Conservation (phyloP, 2,113 vertebrate species). For the Semnornis frantzii region DNA sequence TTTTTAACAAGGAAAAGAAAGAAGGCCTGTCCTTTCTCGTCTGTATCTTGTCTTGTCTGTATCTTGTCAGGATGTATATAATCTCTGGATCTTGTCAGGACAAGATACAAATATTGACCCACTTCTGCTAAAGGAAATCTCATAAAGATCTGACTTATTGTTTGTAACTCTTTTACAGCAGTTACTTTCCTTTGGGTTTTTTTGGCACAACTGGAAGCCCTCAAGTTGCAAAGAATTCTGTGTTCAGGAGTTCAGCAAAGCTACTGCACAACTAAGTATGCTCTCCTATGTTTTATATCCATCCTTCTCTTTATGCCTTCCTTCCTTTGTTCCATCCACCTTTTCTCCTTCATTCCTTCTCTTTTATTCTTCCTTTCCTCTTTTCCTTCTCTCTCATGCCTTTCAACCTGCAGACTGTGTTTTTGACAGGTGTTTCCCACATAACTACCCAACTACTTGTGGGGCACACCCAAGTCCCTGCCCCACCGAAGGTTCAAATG, state of each 20-base stretch:
- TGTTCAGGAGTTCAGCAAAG: background rate
- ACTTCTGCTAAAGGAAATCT: background rate
- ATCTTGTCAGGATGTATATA: no score
- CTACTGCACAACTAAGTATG: background rate
- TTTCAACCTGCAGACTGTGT: background rate
- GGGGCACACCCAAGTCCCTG: no score
- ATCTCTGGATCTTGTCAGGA: background rate
- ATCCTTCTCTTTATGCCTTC: background rate
- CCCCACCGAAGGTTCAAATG: no score
- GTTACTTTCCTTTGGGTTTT: background rate
- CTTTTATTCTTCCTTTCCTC: background rate
- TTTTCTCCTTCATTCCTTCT: background rate
- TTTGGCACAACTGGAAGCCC: background rate
- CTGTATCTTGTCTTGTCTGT: no score
- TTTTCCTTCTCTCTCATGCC: background rate
- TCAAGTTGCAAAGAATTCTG: background rate
- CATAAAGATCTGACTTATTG: background rate
- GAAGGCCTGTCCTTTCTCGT: background rate
- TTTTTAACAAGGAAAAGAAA: background rate
- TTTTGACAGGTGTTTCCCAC: background rate
- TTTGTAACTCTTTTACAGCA: background rate
- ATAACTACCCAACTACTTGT: background rate
- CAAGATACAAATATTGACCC: background rate
- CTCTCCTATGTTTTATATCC: background rate
- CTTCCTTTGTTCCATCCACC: background rate